Evolutionary conservation across 2,888 invertebrate species (phyloP).

Genomic region (Tipula confusa): DNA sequence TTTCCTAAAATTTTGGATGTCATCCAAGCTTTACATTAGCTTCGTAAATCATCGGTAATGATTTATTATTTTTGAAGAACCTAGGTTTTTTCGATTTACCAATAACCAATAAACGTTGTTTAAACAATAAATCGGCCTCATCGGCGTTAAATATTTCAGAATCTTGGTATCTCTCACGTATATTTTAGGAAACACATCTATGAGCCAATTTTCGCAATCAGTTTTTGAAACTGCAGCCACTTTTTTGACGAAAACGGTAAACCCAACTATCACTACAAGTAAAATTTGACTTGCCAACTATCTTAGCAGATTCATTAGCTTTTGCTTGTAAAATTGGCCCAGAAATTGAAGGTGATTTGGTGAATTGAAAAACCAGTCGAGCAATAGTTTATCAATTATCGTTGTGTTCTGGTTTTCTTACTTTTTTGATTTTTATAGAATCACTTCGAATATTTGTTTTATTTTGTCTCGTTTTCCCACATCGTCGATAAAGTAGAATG

Average conservation of each 20-base stretch:
- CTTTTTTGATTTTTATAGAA: not conserved
- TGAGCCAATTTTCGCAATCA: not conserved
- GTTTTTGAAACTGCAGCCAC: no score
- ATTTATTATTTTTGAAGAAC: not conserved
- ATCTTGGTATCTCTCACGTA: slow-evolving; percentile 36
- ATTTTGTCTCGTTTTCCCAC: not conserved
- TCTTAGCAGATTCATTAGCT: not conserved
- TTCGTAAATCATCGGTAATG: not conserved
- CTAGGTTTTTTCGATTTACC: not conserved
- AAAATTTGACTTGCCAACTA: not conserved
- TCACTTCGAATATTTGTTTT: not conserved
- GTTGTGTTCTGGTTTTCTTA: not conserved
- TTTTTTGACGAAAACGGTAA: not conserved
- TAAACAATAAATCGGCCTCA: slow-evolving; percentile 40
- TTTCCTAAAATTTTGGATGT: not conserved
- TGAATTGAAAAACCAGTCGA: not conserved
- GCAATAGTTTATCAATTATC: not conserved
- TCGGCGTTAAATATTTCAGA: slow-evolving; percentile 40
- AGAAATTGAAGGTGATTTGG: not conserved
- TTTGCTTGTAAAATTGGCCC: not conserved
- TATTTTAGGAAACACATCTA: not conserved
- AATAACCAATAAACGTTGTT: slow-evolving; percentile 16
- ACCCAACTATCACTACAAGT: not conserved
- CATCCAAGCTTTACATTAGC: not conserved
- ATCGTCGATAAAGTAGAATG: no score